Evolutionary conservation across 2,113 vertebrate genomes (phyloP), one percentile per base, ranked within the genome.

Genomic region (Hepsetus odoe): DNA sequence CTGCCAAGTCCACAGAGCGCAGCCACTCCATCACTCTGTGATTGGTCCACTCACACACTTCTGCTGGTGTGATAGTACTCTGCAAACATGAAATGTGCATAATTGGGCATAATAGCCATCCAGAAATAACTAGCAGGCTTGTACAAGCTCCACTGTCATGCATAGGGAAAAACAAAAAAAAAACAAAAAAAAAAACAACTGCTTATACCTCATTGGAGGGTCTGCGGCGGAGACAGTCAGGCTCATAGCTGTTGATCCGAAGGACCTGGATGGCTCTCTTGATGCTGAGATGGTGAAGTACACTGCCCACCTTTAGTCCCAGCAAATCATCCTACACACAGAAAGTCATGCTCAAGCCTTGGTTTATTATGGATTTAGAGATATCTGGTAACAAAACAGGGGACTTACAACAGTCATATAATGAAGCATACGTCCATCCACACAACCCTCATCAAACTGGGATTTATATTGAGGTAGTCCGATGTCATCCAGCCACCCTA

Each of bases 1-100:
- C 98, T 0, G 98, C 98, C 84, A 99, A 80, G 77, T 99, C 97
- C 74, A 96, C 96, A 0, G 98, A 99, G 20, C 97, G 95, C 14
- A 99, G 89, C 98, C 97, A 99, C 83, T 99, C 98, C 98, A 99
- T 99, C 85, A 99, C 97, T 0, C 97, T 93, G 82, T 99, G 97
- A 77, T 98, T 99, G 64, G 97, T 99, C 98, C 97, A 99, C 86
- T 96, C 96, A 13, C 94, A 94, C 30, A 98, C 95, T 80, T 98
- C 97, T 0, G 92, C 94, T 0, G 96, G 95, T 0, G 91, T 93
- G 80, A 95, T 80, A 0, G 94, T 95, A n/a, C 88, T 96, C 97
- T 99, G 84, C 1, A 44, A 20, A 65, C 11, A 58, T 6, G 26
- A 0, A 16, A 20, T 28, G 0, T 1, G 35, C 7, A 9, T 35